Evolutionary conservation across 2,888 invertebrate species (phyloP).

Genomic region (Andricus curvator): DNA sequence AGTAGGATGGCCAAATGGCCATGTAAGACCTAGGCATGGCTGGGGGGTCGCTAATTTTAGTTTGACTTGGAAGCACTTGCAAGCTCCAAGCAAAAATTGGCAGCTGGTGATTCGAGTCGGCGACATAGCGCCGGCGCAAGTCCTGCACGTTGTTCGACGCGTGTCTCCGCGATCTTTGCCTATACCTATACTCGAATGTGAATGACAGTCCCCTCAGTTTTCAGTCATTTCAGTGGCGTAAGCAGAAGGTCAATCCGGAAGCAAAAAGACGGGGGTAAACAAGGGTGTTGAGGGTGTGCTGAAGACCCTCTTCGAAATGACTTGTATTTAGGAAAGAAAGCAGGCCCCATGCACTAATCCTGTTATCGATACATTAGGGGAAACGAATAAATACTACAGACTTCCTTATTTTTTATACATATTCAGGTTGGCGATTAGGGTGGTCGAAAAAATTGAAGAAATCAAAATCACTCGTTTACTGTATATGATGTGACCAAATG

Average conservation of each 20-base stretch:
- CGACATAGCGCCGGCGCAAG: conserved; percentile 32
- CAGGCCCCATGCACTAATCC: background rate
- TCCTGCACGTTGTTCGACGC: conserved; percentile 35
- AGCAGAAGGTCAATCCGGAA: conserved; percentile 28
- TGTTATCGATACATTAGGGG: background rate
- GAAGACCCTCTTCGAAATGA: conserved; percentile 15
- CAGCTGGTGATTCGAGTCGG: conserved; percentile 37
- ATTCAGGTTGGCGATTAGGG: background rate
- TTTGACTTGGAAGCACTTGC: conserved; percentile 24
- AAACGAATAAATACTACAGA: background rate
- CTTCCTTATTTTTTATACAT: background rate
- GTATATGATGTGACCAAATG: background rate
- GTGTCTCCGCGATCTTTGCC: conserved; percentile 37
- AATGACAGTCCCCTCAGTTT: conserved; percentile 27
- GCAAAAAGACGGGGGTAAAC: background rate
- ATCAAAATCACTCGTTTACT: background rate
- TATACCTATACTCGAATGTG: background rate
- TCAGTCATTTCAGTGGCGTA: conserved; percentile 36
- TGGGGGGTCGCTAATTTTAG: conserved; percentile 43
- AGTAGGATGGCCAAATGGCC: background rate
- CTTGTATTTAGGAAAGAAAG: background rate
- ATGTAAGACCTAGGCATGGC: conserved; percentile 10
- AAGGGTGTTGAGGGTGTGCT: background rate
- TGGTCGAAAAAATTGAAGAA: background rate
- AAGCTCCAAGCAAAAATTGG: conserved; percentile 35